A percentile compares a stretch with the other conserved stretches of the same genome.
These are phyloP conservation scores for Unio pictorum DNA, from an alignment of 2,888 invertebrate genomes.

Conservation along the genomic window DNA sequence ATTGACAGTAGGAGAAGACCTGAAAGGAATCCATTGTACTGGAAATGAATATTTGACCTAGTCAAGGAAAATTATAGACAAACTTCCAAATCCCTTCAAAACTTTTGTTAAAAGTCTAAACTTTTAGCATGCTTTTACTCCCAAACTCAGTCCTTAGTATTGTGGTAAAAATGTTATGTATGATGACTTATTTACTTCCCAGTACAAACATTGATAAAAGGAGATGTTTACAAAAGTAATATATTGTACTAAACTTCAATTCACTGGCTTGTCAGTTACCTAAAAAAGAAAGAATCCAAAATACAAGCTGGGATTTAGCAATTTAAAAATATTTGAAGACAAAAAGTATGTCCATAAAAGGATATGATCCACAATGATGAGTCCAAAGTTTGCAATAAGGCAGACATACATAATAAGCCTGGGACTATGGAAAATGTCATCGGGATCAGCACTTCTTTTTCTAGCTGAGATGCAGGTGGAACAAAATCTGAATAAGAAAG, in stretches of 20 bases:
- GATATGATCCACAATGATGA: slow-evolving; percentile 88
- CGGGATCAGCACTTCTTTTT: slow-evolving; percentile 14
- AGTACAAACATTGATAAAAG: no score
- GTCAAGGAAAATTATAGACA: slow-evolving; percentile 18
- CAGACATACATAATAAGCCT: slow-evolving; percentile 73
- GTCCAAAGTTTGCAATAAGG: slow-evolving; percentile 86
- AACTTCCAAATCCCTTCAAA: no score
- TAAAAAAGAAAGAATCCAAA: no score
- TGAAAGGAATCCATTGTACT: slow-evolving; percentile 97
- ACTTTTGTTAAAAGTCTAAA: no score
- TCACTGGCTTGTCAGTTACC: no score
- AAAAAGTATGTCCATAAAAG: slow-evolving; percentile 39
- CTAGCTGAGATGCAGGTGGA: slow-evolving; percentile 17
- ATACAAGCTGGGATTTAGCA: no score
- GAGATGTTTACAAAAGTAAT: no score
- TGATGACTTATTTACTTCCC: no score
- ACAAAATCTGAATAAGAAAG: slow-evolving; percentile 36
- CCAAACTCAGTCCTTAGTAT: no score
- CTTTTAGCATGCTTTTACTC: no score
- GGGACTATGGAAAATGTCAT: slow-evolving; percentile 38
- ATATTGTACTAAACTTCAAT: no score
- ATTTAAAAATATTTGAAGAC: neutral
- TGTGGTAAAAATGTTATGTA: no score
- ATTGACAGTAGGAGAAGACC: slow-evolving; percentile 75
- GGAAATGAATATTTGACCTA: slow-evolving; percentile 88